Percentiles rank a stretch among this genome's conserved stretches.
Evolutionary conservation across 2,113 vertebrate genomes (phyloP).

Genomic region (Sceloporus undulatus): DNA sequence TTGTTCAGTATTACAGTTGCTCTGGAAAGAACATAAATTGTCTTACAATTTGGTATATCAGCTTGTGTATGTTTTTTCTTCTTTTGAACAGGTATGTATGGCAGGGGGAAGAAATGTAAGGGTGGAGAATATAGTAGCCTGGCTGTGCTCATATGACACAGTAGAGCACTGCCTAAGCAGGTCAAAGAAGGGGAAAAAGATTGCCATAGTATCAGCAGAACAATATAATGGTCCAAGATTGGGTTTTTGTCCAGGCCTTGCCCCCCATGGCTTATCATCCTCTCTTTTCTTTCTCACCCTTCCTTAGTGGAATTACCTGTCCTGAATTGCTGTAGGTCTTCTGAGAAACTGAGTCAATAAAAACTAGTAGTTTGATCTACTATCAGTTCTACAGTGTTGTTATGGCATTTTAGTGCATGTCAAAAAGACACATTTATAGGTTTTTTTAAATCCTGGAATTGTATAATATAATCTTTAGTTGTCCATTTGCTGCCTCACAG

Average conservation of each 20-base stretch:
- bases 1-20: neutral
- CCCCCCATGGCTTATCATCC: neutral
- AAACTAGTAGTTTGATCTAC: neutral
- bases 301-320: too few relatives aligned
- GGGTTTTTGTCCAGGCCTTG: neutral
- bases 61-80: neutral
- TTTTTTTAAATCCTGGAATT: neutral
- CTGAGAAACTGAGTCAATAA: neutral
- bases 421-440: neutral
- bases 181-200: neutral
- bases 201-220: neutral
- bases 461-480: neutral
- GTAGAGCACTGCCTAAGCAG: neutral
- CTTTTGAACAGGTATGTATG: neutral
- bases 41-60: neutral
- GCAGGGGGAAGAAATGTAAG: neutral
- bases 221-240: neutral
- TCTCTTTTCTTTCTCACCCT: too few relatives aligned
- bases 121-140: neutral
- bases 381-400: neutral
- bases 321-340: neutral
- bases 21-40: neutral
- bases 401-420: neutral
- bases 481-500: neutral
- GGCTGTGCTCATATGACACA: neutral